Conservation (phyloP, 2,888 invertebrate species). For the Cheilosia urbana region DNA sequence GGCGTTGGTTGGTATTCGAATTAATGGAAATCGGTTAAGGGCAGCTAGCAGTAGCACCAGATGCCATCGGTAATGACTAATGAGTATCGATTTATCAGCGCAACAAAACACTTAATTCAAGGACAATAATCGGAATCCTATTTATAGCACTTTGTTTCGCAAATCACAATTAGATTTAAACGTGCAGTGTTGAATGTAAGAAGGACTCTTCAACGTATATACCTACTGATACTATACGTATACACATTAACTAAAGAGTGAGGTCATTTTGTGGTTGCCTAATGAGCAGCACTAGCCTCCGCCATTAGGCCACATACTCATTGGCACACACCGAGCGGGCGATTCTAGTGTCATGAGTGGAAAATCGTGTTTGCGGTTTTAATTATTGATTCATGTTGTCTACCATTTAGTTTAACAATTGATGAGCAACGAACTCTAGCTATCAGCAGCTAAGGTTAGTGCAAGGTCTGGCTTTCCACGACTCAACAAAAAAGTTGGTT, state of each 20-base stretch:
- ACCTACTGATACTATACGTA: too few species aligned
- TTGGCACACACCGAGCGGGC: too few species aligned
- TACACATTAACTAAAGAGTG: too few species aligned
- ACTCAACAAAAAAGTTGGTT: too few species aligned
- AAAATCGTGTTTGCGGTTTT: conserved; percentile 33
- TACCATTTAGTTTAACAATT: conserved; percentile 13
- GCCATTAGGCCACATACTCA: conserved; percentile 3
- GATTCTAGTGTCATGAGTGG: conserved; percentile 10
- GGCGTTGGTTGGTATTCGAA: conserved; percentile 24
- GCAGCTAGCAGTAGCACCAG: background rate
- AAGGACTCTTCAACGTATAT: too few species aligned
- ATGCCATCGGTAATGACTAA: too few species aligned
- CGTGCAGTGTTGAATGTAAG: background rate
- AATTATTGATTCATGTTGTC: conserved; percentile 34
- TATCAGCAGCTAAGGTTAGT: too few species aligned
- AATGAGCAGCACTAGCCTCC: conserved; percentile 20
- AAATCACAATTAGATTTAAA: conserved; percentile 32
- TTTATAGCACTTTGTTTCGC: conserved; percentile 30
- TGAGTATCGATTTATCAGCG: too few species aligned
- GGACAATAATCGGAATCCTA: conserved; percentile 31
- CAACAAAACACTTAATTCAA: conserved; percentile 16
- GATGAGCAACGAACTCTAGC: background rate
- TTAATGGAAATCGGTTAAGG: conserved; percentile 14
- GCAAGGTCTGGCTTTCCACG: too few species aligned
- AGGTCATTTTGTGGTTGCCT: conserved; percentile 24